Evolutionary conservation across 37 sponge, comb jelly and placozoan genomes (phyloP).

Genomic region (Bolinopsis microptera): DNA sequence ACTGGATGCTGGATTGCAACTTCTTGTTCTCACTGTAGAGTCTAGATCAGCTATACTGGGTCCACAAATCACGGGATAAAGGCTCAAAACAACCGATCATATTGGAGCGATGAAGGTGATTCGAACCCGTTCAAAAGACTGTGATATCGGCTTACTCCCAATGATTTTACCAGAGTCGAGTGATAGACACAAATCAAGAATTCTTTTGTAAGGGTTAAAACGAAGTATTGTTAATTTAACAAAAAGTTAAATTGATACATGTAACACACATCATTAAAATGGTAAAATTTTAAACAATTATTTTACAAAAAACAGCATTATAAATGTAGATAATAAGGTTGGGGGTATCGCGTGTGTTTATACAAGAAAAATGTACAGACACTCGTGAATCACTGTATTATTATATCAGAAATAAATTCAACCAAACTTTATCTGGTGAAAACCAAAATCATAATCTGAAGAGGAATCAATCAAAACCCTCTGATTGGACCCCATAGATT

Average conservation of each 20-base stretch:
- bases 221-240: not conserved
- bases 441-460: not conserved
- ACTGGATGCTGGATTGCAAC: too few species aligned
- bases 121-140: too few species aligned
- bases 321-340: not conserved
- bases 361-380: conserved; percentile 17
- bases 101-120: too few species aligned
- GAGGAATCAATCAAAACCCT: not conserved
- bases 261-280: conserved; percentile 7
- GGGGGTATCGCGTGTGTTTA: not conserved
- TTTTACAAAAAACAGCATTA: conserved; percentile 38
- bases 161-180: too few species aligned
- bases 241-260: not conserved
- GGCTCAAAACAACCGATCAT: too few species aligned
- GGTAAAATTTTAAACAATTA: conserved; percentile 31
- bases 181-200: not conserved
- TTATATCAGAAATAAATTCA: not conserved
- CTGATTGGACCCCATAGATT: not conserved
- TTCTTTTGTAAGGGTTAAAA: not conserved
- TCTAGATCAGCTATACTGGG: too few species aligned
- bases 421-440: not conserved
- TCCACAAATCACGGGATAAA: too few species aligned
- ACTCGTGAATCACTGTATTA: not conserved
- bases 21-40: too few species aligned
- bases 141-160: too few species aligned